A percentile compares a stretch with the other conserved stretches of the same genome.
phyloP scores from a whole-genome alignment of 2,113 vertebrate genomes.

The Eonycteris spelaea region DNA sequence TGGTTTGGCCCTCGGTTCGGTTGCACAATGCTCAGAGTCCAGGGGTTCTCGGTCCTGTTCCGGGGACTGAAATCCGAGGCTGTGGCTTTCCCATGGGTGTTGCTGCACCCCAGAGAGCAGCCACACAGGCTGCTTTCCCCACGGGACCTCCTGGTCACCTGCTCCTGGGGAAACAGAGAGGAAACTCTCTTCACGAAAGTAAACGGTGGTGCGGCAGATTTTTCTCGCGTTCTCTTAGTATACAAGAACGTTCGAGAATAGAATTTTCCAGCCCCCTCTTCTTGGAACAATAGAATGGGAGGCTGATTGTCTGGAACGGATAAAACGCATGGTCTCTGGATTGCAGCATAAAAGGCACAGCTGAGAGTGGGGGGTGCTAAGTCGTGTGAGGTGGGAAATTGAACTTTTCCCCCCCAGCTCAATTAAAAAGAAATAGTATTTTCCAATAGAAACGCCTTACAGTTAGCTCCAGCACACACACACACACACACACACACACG shows the following conservation, averaged over 20 bases:
- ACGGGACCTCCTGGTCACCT: neutral
- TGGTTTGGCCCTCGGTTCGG: neutral
- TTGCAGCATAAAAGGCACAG: neutral
- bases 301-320: neutral
- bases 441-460: neutral
- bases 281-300: neutral
- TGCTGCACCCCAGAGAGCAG: no score
- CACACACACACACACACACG: neutral
- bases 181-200: neutral
- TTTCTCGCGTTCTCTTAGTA: neutral
- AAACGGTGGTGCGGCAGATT: neutral
- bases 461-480: neutral
- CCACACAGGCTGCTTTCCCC: neutral
- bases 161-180: neutral
- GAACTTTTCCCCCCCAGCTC: neutral
- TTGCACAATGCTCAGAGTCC: neutral
- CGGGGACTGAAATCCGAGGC: neutral
- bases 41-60: neutral
- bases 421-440: neutral
- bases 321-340: neutral
- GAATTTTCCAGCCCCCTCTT: neutral
- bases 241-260: neutral
- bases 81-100: rapidly evolving
- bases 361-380: neutral
- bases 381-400: neutral